Conservation (phyloP, 2,113 vertebrate genomes). For the Nanorana parkeri region DNA sequence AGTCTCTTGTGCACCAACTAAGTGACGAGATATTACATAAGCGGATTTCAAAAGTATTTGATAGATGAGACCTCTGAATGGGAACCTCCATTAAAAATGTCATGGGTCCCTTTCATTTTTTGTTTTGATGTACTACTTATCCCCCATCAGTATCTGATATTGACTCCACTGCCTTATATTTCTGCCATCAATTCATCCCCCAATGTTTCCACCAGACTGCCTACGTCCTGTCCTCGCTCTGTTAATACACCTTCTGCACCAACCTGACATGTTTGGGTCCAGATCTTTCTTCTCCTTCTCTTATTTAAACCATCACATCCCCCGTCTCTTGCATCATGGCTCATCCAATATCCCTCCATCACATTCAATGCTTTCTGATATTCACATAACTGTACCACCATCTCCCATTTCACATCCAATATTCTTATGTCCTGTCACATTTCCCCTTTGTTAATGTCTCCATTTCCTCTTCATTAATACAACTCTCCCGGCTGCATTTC, state of each 20-base stretch:
- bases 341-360: too few relatives aligned
- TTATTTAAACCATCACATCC: background rate
- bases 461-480: too few relatives aligned
- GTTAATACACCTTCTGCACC: background rate
- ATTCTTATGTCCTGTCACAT: too few relatives aligned
- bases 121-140: background rate
- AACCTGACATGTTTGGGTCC: background rate
- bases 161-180: background rate
- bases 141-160: background rate
- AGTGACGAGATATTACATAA: too few relatives aligned
- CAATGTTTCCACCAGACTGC: background rate
- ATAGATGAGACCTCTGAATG: background rate
- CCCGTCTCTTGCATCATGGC: background rate
- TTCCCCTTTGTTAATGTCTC: background rate
- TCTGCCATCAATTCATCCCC: background rate
- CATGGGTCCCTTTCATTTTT: background rate
- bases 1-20: too few relatives aligned
- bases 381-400: too few relatives aligned
- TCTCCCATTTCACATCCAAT: too few relatives aligned
- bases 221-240: background rate
- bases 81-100: constrained; percentile 32
- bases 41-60: too few relatives aligned
- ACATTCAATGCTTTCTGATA: too few relatives aligned
- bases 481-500: background rate
- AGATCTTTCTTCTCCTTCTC: background rate